Evolutionary conservation across 2,888 invertebrate genomes (phyloP), one percentile per base, ranked within the genome.

Genomic region (Hoplodrina ambigua): DNA sequence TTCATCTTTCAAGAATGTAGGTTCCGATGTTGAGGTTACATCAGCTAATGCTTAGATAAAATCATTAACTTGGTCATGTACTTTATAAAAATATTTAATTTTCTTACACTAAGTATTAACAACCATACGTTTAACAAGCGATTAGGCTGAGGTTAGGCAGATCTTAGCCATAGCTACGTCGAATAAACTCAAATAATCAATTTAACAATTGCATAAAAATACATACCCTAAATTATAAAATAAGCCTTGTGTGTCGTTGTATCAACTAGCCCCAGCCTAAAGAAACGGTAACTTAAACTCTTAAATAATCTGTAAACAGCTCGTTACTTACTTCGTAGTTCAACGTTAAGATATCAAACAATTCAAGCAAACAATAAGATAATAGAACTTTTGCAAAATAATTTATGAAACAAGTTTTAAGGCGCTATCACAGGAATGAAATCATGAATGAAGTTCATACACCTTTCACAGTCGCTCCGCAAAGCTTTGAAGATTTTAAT

Each of bases 31-130:
- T 72, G 81, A 78, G 63, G 62, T 68, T 69, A 52, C 61, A 78
- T 63, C 83, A 83, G 81, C 78, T 71, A 78, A 81, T 80, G 81
- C 81, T 82, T 86, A 84, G 74, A 85, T 86, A 87, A 85, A 91
- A 90, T 88, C 86, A 86, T 88, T 87, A 88, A 86, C 86, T 94
- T 94, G 94, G 94, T 94, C 94, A 88, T 87, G 85, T 79, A 88
- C 72, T 77, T 89, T 94, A 94, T 86, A 94, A 94, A 94, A 94
- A 94, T 94, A 94, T 93, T 83, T 83, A 86, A 87, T 89, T 90
- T 88, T 85, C 91, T 93, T 93, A 93, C 46, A 73, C 84, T 91
- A 88, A 81, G 65, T 85, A 85, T 87, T 83, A 91, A 89, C 87
- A 91, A 87, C 86, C 86, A 80, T 87, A 86, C 56, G 11, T 75